Base-by-base conservation (phyloP, 2,888 invertebrate species). In the Cheilosia impressa region DNA sequence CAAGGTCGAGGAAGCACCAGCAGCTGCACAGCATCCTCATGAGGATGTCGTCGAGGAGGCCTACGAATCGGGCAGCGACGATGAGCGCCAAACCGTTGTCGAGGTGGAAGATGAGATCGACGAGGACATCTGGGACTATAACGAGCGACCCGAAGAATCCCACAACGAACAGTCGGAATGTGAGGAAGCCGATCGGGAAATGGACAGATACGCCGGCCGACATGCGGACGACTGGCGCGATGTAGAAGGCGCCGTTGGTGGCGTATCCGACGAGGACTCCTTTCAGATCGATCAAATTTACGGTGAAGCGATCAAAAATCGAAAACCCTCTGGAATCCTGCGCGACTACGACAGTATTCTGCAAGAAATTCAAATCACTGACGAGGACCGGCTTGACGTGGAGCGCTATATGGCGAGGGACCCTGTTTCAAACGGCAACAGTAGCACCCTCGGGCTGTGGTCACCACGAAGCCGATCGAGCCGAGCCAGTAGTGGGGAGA, bases 121-220 rank as follows among this genome's bases (percentile, higher is more conserved):
- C 68, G 91, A 91, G 63, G 92, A 92, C 78, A 90, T 91, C 73
- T 90, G 89, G 19, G 92, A 92, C 57, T 90, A 90, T 57, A 91
- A 91, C 50, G 91, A 91, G 41, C 90, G 90, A 4, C 90, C 91
- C 2, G 92, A 92, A 76, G 92, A 92, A 24, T 92, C 91, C 0
- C 91, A 92, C 73, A 92, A 92, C 45, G 91, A 92, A 31, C 91
- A 90, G 1, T 91, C 91, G 1, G 92, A 92, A 82, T 91, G 91
- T 50, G 92, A 92, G 75, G 92, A 92, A 82, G 92, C 91, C 2
- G 92, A 92, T 50, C 88, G 90, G 2, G 91, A 92, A 78, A 89
- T 89, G 6, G 91, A 92, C 88, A 89, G 89, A 4, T 91, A 91
- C 87, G 90, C 90, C 1, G 90, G 88, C 52, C 89, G 89, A 0